Conservation (phyloP, 2,113 vertebrate genomes). For the Reinhardtius hippoglossoides region DNA sequence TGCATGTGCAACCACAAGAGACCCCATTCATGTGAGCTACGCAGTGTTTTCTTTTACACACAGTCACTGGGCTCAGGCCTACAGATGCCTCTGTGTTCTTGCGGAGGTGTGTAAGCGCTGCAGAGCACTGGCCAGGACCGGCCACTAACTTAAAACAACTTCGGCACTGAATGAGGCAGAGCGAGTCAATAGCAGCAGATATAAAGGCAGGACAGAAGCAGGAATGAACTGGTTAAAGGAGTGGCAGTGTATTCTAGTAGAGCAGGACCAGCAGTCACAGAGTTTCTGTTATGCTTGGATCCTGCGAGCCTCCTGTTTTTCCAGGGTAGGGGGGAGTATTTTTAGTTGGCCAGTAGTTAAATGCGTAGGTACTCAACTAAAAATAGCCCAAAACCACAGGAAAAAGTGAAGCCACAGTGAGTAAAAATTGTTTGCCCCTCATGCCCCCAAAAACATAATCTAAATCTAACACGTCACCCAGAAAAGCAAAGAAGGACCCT, state of each 20-base stretch:
- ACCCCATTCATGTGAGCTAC: slow-evolving; percentile 67
- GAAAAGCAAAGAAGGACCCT: slow-evolving; percentile 65
- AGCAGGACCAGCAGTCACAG: slow-evolving; percentile 62
- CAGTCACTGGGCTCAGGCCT: slow-evolving; percentile 54
- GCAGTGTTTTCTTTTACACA: slow-evolving; percentile 66
- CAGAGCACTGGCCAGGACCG: slow-evolving; percentile 43
- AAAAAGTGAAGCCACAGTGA: slow-evolving; percentile 78
- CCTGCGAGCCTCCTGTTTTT: slow-evolving; percentile 78
- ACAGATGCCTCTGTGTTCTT: slow-evolving; percentile 76
- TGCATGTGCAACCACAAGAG: slow-evolving; percentile 68
- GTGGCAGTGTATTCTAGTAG: slow-evolving; percentile 68
- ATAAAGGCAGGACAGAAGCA: slow-evolving; percentile 62
- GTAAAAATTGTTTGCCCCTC: slow-evolving; percentile 75
- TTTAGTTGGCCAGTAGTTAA: slow-evolving; percentile 80
- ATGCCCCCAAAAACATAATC: slow-evolving; percentile 65
- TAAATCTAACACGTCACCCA: slow-evolving; percentile 72
- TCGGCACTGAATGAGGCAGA: slow-evolving; percentile 55
- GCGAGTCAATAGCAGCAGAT: slow-evolving; percentile 51
- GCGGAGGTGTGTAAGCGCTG: slow-evolving; percentile 38
- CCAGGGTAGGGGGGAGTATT: slow-evolving; percentile 73
- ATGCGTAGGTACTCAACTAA: slow-evolving; percentile 78
- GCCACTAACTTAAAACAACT: slow-evolving; percentile 76
- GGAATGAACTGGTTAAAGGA: slow-evolving; percentile 65
- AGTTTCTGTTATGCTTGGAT: slow-evolving; percentile 79
- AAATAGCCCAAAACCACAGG: slow-evolving; percentile 78